These are phyloP conservation scores for Lithodes maja DNA, from an alignment of 2,888 invertebrate species.

Conservation along the genomic window DNA sequence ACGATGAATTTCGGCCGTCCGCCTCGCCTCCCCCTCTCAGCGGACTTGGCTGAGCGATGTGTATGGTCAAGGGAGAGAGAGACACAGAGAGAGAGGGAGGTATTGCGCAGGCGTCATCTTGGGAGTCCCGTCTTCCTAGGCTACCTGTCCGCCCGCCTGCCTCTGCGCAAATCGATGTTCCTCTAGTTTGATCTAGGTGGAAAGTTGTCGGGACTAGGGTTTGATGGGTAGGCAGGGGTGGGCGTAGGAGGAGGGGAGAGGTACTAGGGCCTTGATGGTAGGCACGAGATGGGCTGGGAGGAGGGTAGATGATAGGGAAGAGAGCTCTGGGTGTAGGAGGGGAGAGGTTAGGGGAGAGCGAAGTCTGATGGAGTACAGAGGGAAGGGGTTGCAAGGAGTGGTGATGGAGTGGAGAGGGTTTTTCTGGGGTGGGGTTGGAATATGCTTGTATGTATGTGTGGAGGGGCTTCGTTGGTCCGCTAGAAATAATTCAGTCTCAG, in stretches of 20 bases:
- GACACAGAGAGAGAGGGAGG: background rate
- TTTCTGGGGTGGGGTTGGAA: background rate
- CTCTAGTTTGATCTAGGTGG: slow-evolving; percentile 5
- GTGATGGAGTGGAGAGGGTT: background rate
- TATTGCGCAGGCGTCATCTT: background rate
- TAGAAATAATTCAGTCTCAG: background rate
- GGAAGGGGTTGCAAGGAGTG: background rate
- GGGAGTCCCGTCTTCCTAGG: background rate
- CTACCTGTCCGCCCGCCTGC: background rate
- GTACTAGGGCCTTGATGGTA: background rate
- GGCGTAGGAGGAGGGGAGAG: background rate
- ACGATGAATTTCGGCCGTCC: slow-evolving; percentile 5
- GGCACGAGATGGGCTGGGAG: background rate
- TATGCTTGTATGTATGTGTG: background rate
- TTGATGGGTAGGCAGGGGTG: background rate
- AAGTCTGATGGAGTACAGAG: background rate
- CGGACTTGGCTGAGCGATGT: background rate
- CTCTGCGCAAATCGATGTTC: slow-evolving; percentile 14
- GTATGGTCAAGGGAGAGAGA: background rate
- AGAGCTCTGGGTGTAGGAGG: background rate
- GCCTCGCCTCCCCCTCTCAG: background rate
- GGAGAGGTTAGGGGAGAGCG: background rate
- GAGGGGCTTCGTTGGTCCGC: background rate
- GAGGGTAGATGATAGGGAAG: background rate
- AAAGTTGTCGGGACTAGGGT: background rate